A percentile compares a stretch with the other conserved stretches of the same genome.
These are phyloP conservation scores for Carettochelys insculpta DNA, from an alignment of 2,113 vertebrate genomes.

Conservation along the genomic window DNA sequence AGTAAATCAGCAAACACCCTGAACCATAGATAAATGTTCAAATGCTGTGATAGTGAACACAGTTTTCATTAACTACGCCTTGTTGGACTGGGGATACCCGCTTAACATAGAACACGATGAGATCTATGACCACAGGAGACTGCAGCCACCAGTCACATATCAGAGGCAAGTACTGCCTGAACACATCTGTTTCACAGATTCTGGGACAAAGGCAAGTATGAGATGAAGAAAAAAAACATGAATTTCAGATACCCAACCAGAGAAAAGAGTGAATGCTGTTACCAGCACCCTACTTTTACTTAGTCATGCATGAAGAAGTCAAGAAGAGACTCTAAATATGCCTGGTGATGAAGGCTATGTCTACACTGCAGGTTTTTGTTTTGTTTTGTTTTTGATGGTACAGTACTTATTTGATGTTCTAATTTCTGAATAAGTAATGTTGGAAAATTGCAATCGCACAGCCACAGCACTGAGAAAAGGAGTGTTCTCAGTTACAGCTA, in stretches of 20 bases:
- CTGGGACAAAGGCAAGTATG: neutral
- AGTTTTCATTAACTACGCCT: neutral
- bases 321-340: neutral
- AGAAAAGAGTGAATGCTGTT: neutral
- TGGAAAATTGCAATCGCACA: too few relatives aligned
- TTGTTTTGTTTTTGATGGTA: too few relatives aligned
- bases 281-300: neutral
- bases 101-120: neutral
- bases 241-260: neutral
- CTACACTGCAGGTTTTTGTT: too few relatives aligned
- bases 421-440: too few relatives aligned
- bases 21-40: neutral
- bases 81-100: neutral
- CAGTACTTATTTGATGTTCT: too few relatives aligned
- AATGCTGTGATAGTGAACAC: neutral
- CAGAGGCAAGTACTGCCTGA: neutral
- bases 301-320: too few relatives aligned
- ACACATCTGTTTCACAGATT: neutral
- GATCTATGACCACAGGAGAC: too few relatives aligned
- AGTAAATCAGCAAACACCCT: neutral
- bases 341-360: neutral
- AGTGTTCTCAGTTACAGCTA: too few relatives aligned
- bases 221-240: neutral
- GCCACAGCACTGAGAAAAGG: too few relatives aligned
- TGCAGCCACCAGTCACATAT: neutral